These are phyloP conservation scores for Gonioctena quinquepunctata DNA, from an alignment of 1,140 invertebrate species.

Conservation along the genomic window DNA sequence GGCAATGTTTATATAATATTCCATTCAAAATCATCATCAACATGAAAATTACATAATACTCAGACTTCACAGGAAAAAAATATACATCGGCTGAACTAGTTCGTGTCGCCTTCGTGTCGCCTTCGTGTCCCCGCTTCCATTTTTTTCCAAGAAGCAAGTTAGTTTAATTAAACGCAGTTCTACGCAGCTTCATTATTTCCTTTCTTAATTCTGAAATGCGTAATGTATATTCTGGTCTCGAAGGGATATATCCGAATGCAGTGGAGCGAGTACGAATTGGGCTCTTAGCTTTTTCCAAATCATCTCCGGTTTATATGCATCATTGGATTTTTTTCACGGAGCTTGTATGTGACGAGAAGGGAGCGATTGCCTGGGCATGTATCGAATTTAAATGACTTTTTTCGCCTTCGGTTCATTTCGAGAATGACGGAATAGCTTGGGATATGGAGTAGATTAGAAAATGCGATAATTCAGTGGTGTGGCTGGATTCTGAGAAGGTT, in stretches of 20 bases:
- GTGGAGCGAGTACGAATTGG: neutral
- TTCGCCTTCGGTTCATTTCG: neutral
- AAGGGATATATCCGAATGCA: neutral
- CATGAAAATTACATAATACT: too few species aligned
- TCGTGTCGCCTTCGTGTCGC: too few species aligned
- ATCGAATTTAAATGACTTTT: neutral
- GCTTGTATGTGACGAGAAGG: neutral
- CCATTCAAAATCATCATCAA: too few species aligned
- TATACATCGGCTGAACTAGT: too few species aligned
- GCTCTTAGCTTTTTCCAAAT: conserved; percentile 3
- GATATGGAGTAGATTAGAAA: neutral
- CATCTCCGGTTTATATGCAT: neutral
- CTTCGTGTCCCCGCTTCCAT: neutral
- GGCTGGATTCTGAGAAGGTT: too few species aligned
- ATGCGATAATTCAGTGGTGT: neutral
- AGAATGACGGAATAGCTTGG: neutral
- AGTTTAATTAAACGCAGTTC: neutral
- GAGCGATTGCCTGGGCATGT: neutral
- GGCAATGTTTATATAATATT: too few species aligned
- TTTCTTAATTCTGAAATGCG: conserved; percentile 2
- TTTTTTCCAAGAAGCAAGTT: neutral
- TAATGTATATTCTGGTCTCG: conserved; percentile 22
- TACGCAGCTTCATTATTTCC: neutral
- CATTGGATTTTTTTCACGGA: neutral
- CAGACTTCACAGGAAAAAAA: too few species aligned